Conservation (phyloP, 2,113 vertebrate genomes). For the Bufo bufo region DNA sequence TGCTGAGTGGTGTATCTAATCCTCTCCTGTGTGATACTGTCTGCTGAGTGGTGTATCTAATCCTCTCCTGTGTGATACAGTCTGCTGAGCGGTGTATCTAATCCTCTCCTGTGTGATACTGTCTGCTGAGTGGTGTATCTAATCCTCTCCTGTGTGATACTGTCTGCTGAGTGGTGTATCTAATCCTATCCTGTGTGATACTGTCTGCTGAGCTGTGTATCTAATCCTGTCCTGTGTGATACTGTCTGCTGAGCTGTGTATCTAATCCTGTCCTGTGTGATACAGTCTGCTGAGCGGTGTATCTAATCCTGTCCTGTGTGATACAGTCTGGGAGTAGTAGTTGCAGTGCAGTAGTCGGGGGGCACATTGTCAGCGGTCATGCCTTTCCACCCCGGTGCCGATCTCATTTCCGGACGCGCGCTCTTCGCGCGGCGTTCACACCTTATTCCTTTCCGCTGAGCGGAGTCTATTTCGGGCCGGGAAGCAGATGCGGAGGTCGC, state of each 20-base stretch:
- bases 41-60: no score
- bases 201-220: not conserved
- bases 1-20: no score
- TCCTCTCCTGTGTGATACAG: no score
- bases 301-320: not conserved
- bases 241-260: not conserved
- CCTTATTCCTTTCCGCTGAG: constrained; percentile 37
- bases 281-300: not conserved
- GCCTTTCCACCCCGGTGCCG: not conserved
- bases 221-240: not conserved
- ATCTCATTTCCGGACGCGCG: not conserved
- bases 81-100: no score
- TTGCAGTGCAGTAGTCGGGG: no score
- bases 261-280: not conserved
- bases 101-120: no score
- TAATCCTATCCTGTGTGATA: no score
- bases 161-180: no score
- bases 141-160: no score
- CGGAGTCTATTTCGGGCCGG: not conserved
- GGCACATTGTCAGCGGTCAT: not conserved
- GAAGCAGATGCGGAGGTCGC: constrained; percentile 16
- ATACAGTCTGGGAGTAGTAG: no score
- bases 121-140: no score
- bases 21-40: no score
- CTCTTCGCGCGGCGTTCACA: constrained; percentile 25